A percentile compares a stretch with the other conserved stretches of the same genome.
phyloP scores from a whole-genome alignment of 2,797 vertebrate species.

The Acrocephalus scirpaceus region DNA sequence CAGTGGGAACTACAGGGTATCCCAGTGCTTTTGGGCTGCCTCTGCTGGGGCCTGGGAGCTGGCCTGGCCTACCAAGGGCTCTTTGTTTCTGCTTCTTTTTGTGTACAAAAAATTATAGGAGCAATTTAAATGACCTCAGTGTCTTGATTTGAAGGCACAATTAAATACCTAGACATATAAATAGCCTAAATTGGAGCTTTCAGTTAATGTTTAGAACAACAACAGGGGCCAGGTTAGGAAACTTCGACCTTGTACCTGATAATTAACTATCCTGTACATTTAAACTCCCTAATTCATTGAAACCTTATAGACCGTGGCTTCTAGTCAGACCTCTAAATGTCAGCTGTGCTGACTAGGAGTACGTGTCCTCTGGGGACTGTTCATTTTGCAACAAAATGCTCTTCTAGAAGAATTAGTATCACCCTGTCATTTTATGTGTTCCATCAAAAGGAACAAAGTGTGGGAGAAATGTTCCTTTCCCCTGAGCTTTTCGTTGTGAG shows the following conservation, averaged over 20 bases:
- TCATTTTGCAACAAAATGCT: not conserved
- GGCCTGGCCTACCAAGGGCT: not conserved
- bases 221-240: not conserved
- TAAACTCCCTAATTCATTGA: not conserved
- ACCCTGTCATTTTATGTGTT: not conserved
- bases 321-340: not conserved
- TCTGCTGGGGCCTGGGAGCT: not conserved
- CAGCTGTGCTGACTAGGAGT: not conserved
- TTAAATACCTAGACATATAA: constrained; percentile 22
- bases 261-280: not conserved
- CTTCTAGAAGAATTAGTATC: not conserved
- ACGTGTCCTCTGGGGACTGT: not conserved
- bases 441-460: not conserved
- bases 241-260: not conserved
- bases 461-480: not conserved
- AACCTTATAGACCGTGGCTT: not conserved
- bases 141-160: constrained; percentile 11
- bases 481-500: not conserved
- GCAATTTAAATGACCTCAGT: constrained; percentile 1
- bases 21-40: not conserved
- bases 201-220: not conserved
- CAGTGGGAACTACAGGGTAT: accelerated
- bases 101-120: not conserved
- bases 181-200: constrained; percentile 14
- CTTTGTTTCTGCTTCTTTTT: not conserved